Base-by-base conservation (phyloP, 2,888 invertebrate genomes). In the Disparrhopalites patrizii region DNA sequence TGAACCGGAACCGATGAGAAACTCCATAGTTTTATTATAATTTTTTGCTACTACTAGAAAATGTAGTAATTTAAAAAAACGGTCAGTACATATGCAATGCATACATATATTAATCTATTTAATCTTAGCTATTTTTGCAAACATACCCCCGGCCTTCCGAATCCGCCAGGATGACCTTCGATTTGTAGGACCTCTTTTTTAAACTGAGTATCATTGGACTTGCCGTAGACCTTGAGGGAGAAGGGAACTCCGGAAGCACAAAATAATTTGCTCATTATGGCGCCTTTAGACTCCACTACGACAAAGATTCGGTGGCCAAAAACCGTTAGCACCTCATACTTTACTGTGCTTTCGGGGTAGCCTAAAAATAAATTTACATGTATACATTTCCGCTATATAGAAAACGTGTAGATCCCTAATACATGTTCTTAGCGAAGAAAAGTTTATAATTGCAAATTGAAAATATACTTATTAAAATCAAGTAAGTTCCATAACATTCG, bases 321-420 rank as follows among this genome's bases (percentile, higher is more conserved):
- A 18, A 63, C 63, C 7, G 63, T 38, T 8, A 63, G 55, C 7
- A 54, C 40, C 55, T 63, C 63, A 33, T 63, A 63, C 30, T 63
- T 63, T 7, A 33, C 43, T 1, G 63, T 1, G 18, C 15, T 20
- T 28, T 63, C 63, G 1, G 38, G 20, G 54, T 43, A 33, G 25
- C 43, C 63, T 63, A 20, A n/a, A n/a, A n/a, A n/a, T n/a, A n/a
- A n/a, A n/a, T n/a, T n/a, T n/a, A n/a, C n/a, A n/a, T n/a, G n/a
- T n/a, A n/a, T n/a, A n/a, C n/a, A n/a, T n/a, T n/a, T n/a, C n/a
- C n/a, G n/a, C n/a, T n/a, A n/a, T n/a, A n/a, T n/a, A n/a, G n/a
- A n/a, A n/a, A n/a, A n/a, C n/a, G n/a, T n/a, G n/a, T n/a, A n/a
- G n/a, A n/a, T n/a, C n/a, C n/a, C n/a, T n/a, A n/a, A n/a, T n/a